phyloP scores from a whole-genome alignment of 1,140 invertebrate species.

The Drosophila lowei region DNA sequence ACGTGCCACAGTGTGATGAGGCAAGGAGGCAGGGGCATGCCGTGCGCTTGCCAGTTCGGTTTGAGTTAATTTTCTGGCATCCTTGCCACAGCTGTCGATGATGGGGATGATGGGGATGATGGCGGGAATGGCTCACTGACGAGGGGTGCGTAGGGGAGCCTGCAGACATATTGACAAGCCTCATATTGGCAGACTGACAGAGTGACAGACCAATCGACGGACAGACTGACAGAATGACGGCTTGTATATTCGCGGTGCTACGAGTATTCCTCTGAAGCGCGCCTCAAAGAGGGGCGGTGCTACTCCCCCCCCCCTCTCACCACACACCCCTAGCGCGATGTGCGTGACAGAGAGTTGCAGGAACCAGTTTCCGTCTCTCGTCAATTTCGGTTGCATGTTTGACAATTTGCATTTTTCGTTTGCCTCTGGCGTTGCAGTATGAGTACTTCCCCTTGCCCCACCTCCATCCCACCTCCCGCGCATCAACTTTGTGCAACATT shows the following conservation, averaged over 20 bases:
- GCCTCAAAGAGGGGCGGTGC: too few species aligned
- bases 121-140: background rate
- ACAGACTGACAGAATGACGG: conserved; percentile 5
- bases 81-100: background rate
- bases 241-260: conserved; percentile 14
- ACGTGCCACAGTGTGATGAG: background rate
- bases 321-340: background rate
- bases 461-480: background rate
- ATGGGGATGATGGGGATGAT: background rate
- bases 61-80: conserved; percentile 27
- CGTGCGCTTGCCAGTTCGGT: background rate
- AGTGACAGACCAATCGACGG: conserved; percentile 23
- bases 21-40: background rate
- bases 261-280: too few species aligned
- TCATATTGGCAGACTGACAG: conserved; percentile 38
- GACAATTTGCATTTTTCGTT: conserved; percentile 71
- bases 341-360: conserved; percentile 30
- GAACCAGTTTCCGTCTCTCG: conserved; percentile 28
- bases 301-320: too few species aligned
- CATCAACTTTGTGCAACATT: background rate
- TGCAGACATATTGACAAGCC: background rate
- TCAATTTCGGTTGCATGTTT: conserved; percentile 65
- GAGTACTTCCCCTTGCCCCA: background rate
- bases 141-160: conserved; percentile 10
- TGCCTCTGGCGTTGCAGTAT: background rate